Base-by-base conservation (phyloP, 1,140 invertebrate species). In the Scaptomyza montana region DNA sequence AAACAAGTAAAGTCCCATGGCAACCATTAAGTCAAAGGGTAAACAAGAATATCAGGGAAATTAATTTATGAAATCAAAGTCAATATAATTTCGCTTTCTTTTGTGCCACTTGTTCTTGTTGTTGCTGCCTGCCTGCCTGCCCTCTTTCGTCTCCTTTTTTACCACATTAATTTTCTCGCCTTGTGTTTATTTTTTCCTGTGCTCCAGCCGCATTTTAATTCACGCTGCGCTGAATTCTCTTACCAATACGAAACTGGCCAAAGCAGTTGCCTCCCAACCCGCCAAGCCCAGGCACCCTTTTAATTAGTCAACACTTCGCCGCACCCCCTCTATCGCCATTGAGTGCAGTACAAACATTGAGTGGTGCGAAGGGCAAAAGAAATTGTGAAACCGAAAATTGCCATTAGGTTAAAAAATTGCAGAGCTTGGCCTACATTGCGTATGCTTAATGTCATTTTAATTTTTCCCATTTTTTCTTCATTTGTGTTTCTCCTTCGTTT, bases 11-110 rank as follows among this genome's bases (percentile, higher is more conserved):
- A 43, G 39, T 21, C 47, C 16, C 25, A 41, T 59, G 61, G 47
- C 59, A 81, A 65, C 16, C 30, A 8, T 65, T 36, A 66, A 57
- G 19, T 68, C 55, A 61, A 65, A 65, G 59, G n/a, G 36, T 5
- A 61, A 8, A 36, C 33, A n/a, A 33, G 8, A 45, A 62, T 65
- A 49, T 41, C 50, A 56, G 28, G 36, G 43, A 77, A 87, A 86
- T 85, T 86, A 73, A 80, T 69, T 84, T 80, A 68, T 55, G 74
- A 77, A 77, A 87, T 87, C 82, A 87, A 87, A 87, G 84, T 87
- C 82, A 87, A 87, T 89, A 87, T 70, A 82, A 87, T 82, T 87
- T 89, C 76, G 67, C 76, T 87, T 87, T 87, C 76, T 72, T 82
- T 71, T 73, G 41, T 78, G 72, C 62, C 75, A 70, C 75, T 77